Percentiles rank a stretch among this genome's conserved stretches.
These are phyloP conservation scores for Pheosia gnoma DNA, from an alignment of 2,888 invertebrate genomes.

Conservation along the genomic window DNA sequence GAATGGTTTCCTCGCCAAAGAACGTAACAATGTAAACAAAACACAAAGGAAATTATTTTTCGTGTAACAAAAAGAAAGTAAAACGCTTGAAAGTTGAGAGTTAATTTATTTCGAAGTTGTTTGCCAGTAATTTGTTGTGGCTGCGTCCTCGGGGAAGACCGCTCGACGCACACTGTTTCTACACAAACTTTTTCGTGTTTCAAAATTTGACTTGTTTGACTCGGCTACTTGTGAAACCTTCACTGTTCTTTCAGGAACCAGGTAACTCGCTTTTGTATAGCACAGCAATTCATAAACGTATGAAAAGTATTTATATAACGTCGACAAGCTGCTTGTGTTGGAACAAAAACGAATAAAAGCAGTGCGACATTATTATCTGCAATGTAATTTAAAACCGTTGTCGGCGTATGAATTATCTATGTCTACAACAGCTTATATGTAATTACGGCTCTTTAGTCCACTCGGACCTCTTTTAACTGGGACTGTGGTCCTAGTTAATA, in stretches of 20 bases:
- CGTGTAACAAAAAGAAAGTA: slow-evolving; percentile 72
- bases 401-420: too few relatives aligned
- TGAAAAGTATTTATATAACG: slow-evolving; percentile 29
- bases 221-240: slow-evolving; percentile 57
- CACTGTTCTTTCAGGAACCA: slow-evolving; percentile 41
- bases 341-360: background rate
- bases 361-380: too few relatives aligned
- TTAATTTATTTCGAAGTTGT: slow-evolving; percentile 83
- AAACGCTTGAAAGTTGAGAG: slow-evolving; percentile 80
- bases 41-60: slow-evolving; percentile 78
- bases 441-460: too few relatives aligned
- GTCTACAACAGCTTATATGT: too few relatives aligned
- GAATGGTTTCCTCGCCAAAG: slow-evolving; percentile 49
- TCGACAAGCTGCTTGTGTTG: slow-evolving; percentile 11
- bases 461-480: too few relatives aligned
- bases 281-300: slow-evolving; percentile 13
- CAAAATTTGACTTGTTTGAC: slow-evolving; percentile 68
- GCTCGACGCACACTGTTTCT: slow-evolving; percentile 57
- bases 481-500: too few relatives aligned
- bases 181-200: slow-evolving; percentile 70
- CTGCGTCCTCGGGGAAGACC: slow-evolving; percentile 70
- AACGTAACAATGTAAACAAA: slow-evolving; percentile 63
- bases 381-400: too few relatives aligned
- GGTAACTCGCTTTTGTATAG: slow-evolving; percentile 31
- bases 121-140: slow-evolving; percentile 81